Evolutionary conservation across 2,888 invertebrate genomes (phyloP), one percentile per base, ranked within the genome.

Genomic region (Branchellion lobata): DNA sequence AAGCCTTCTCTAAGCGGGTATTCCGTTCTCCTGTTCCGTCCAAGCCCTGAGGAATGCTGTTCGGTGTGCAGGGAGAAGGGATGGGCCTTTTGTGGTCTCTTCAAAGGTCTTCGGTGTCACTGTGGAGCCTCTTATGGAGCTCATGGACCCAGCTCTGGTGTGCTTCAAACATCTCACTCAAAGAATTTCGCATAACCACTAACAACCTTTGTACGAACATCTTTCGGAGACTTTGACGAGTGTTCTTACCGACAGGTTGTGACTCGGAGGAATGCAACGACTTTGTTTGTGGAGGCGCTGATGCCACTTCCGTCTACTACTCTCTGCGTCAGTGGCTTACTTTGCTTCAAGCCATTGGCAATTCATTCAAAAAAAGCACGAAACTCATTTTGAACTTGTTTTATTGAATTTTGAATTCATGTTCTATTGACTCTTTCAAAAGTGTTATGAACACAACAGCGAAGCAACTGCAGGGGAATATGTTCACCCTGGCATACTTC

Each of bases 1-100:
- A 77, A 53, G n/a, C 77, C 77, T 3, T 61, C 61, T 65, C 27
- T 77, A 3, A 65, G 21, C 29, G 77, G 65, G 5, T 77, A 77
- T 65, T 65, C 36, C 65, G 29, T 36, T n/a, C 8, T 36, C 11
- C 31, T 61, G 1, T 31, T 0, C n/a, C 24, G 1, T 5, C 77
- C 77, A 29, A 65, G 65, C 11, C 77, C 77, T 18, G 24, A 29
- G 18, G n/a, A 34, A 33, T 77, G 77, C 65, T 77, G 77, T 31
- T 27, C n/a, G 0, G 2, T 65, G 21, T 77, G 77, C 34, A 27
- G 31, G n/a, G 29, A 65, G n/a, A 61, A 65, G 65, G 77, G 77
- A 21, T 65, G 34, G 24, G 34, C 77, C 1, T 77, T 57, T 36
- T 77, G 77, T 29, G 77, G 61, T n/a, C 65, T 77, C 11, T 57